Evolutionary conservation across 1,140 invertebrate species (phyloP), one percentile per base, ranked within the genome.

Genomic region (Ceratosolen fusciceps): DNA sequence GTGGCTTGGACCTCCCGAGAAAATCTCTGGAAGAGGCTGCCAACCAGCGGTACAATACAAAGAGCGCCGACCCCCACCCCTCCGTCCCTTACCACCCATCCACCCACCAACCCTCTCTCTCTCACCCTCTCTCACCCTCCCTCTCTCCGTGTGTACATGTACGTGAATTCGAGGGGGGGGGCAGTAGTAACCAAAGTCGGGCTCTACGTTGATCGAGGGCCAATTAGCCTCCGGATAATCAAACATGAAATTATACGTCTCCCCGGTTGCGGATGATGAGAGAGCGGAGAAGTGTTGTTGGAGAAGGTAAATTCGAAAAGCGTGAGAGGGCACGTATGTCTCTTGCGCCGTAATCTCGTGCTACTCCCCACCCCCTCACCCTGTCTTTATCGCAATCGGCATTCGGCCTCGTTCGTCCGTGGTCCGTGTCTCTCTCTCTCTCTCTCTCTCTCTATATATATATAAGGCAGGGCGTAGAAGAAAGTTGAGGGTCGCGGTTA

Each of bases 201-300:
- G 19, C 2, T n/a, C n/a, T 19, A 9, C 58, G 74, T n/a, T 47
- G 70, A 79, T 79, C 73, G 78, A 70, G 49, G 54, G 62, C 65
- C 65, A 75, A 80, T 80, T 80, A 80, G 78, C 54, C 26, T 80
- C 37, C 47, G 74, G 68, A 54, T 80, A 77, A 80, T 80, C 74
- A 80, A 80, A 80, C 74, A 65, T 70, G 79, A 77, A 80, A 80
- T 80, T 67, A 80, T 80, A 77, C 74, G 43, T 80, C 49, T 72
- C 47, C 29, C 37, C 14, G 26, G 26, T 12, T 31, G n/a, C 9
- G 43, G 73, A 19, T 34, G 71, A 47, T n/a, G 52, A 52, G 70
- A 70, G 34, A 43, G 31, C 31, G 34, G 71, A 79, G 77, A 80
- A 83, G 77, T 74, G 77, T 49, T n/a, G n/a, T n/a, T n/a, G n/a